Evolutionary conservation across 2,888 invertebrate genomes (phyloP).

Genomic region (Megamerina dolium): DNA sequence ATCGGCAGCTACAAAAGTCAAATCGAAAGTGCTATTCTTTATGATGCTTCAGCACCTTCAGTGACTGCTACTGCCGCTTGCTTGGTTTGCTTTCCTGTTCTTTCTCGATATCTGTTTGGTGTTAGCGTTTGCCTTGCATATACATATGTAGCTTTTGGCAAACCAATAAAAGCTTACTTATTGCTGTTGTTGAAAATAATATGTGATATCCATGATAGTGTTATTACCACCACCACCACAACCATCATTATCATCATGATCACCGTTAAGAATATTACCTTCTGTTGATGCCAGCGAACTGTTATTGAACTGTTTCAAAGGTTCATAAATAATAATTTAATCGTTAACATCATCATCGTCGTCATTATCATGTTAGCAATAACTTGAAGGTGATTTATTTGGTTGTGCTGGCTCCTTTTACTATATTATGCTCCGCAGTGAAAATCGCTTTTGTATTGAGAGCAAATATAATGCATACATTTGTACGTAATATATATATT

Average conservation of each 20-base stretch:
- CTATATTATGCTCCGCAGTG: background rate
- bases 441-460: no score
- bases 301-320: no score
- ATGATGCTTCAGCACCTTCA: constrained; percentile 18
- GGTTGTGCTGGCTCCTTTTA: constrained; percentile 18
- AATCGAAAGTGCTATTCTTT: background rate
- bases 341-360: background rate
- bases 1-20: constrained; percentile 8
- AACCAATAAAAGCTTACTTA: constrained; percentile 2
- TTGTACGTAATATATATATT: no score
- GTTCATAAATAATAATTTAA: constrained; percentile 24
- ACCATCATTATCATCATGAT: no score
- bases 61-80: constrained; percentile 4
- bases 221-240: no score
- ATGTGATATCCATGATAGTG: no score
- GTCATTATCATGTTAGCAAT: background rate
- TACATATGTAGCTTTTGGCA: background rate
- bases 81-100: background rate
- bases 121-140: background rate
- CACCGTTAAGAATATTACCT: no score
- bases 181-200: no score
- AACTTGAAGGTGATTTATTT: constrained; percentile 38
- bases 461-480: no score
- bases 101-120: background rate
- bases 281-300: no score